Base-by-base conservation (phyloP, 2,888 invertebrate species). In the Diarsia mendica region DNA sequence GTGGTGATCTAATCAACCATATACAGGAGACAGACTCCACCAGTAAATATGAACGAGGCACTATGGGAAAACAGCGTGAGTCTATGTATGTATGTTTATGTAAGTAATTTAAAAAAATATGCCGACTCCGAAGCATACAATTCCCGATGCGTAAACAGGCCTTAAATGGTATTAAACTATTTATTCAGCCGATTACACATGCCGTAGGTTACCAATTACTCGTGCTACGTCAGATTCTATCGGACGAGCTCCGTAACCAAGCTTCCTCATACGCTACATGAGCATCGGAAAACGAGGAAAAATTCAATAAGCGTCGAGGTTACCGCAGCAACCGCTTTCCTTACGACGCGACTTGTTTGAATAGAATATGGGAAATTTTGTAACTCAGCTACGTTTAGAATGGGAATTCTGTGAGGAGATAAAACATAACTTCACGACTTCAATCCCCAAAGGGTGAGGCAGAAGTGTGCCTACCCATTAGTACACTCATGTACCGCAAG, bases 191-290 rank as follows among this genome's bases (percentile, higher is more conserved):
- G 33, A 51, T 28, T n/a, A 51, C 63, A 6, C 9, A 18, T 23
- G 11, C 1, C 9, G n/a, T 18, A 20, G 33, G 66, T 55, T 49
- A 15, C 10, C 71, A 53, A 70, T 61, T 53, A 51, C 61, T 51
- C 11, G 20, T 44, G 8, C n/a, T 28, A 28, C 63, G 58, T 82
- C 63, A 70, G n/a, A 39, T 51, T 53, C 39, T 8, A 70, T 44
- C 15, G 46, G n/a, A 18, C 8, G 3, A 10, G 10, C 49, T 39
- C 67, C 20, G 44, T 61, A 70, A 76, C n/a, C 44, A 63, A 63
- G 28, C n/a, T 79, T 73, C 71, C 79, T 78, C 13, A 39, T 63
- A 46, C 23, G n/a, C 23, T 58, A 46, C 33, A 55, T 48, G 61
- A 63, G 2, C 1, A 2, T 63, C 11, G 23, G 23, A 20, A 28